phyloP scores from a whole-genome alignment of 2,113 vertebrate genomes.

The Arothron firmamentum region DNA sequence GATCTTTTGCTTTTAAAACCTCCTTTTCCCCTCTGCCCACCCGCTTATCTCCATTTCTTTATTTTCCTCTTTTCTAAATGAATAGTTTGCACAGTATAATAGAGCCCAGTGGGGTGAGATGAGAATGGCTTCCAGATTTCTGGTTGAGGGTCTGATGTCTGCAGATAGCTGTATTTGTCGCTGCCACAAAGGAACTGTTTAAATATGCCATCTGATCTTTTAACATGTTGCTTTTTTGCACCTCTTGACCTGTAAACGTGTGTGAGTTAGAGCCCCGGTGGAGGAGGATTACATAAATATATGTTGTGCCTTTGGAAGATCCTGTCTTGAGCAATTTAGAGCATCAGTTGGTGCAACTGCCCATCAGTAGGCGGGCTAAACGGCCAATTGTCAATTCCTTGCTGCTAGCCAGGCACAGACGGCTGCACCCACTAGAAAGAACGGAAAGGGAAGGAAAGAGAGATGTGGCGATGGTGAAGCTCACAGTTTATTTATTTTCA shows the following conservation, averaged over 20 bases:
- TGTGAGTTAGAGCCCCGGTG: too few relatives aligned
- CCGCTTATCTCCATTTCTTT: background rate
- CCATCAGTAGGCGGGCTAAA: background rate
- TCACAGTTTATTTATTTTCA: conserved; percentile 9
- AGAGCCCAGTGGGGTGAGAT: too few relatives aligned
- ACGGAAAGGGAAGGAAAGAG: background rate
- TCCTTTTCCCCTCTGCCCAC: background rate
- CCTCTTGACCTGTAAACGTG: too few relatives aligned
- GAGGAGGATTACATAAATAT: too few relatives aligned
- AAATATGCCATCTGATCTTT: too few relatives aligned
- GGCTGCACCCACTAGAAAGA: background rate
- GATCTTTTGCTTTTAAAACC: background rate
- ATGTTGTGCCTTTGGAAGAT: background rate
- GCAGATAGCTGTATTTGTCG: too few relatives aligned
- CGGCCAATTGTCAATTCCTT: background rate
- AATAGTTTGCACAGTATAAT: too few relatives aligned
- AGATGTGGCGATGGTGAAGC: background rate
- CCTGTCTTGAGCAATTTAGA: conserved; percentile 1
- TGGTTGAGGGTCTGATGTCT: too few relatives aligned
- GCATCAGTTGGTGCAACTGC: background rate
- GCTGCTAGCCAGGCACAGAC: background rate
- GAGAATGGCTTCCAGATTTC: too few relatives aligned
- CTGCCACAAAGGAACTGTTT: too few relatives aligned
- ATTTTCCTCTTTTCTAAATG: too few relatives aligned
- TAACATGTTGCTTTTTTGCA: too few relatives aligned